phyloP scores from a whole-genome alignment of 2,888 invertebrate genomes.

The Quadroppia sp. region DNA sequence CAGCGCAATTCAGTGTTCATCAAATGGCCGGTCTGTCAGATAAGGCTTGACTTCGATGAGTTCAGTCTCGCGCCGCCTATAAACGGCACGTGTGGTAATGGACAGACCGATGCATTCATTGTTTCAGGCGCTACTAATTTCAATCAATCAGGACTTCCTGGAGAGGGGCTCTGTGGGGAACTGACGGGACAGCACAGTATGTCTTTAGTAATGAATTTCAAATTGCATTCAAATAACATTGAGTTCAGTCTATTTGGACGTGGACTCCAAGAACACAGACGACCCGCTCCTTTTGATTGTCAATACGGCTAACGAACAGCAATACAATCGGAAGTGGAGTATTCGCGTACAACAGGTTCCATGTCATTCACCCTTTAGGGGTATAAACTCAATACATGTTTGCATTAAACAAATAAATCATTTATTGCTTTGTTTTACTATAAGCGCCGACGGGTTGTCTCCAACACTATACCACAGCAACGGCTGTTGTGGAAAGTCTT shows the following conservation, averaged over 20 bases:
- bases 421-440: not conserved
- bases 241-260: conserved; percentile 42
- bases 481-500: conserved; percentile 43
- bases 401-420: not conserved
- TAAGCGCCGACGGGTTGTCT: conserved; percentile 45
- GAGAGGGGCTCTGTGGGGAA: conserved; percentile 73
- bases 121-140: conserved; percentile 44
- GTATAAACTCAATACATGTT: not conserved
- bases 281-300: conserved; percentile 44
- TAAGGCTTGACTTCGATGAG: conserved; percentile 69
- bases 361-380: conserved; percentile 44
- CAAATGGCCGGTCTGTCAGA: conserved; percentile 63
- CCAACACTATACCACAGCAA: conserved; percentile 42
- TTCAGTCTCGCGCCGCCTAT: conserved; percentile 55
- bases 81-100: conserved; percentile 63
- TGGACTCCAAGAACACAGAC: conserved; percentile 43
- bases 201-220: not conserved
- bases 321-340: conserved; percentile 44
- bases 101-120: conserved; percentile 69
- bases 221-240: no score
- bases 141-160: conserved; percentile 45
- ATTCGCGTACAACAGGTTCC: conserved; percentile 44
- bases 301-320: conserved; percentile 44
- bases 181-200: conserved; percentile 68
- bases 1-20: conserved; percentile 42